Percentiles rank a stretch among this genome's conserved stretches.
Evolutionary conservation across 2,113 vertebrate genomes (phyloP).

Genomic region (Camelus dromedarius): DNA sequence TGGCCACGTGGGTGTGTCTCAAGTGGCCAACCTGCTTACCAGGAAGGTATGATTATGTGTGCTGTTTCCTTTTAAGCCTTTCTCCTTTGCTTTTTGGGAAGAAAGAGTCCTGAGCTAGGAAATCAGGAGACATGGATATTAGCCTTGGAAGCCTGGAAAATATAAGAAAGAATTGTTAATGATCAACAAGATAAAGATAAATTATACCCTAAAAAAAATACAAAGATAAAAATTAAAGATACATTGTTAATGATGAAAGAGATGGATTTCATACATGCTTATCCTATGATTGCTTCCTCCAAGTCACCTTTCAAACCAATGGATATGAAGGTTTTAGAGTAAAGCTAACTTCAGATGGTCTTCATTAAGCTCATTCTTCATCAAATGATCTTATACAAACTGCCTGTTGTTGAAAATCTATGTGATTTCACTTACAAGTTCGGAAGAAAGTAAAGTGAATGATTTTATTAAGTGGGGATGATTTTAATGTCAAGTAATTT

Average conservation of each 20-base stretch:
- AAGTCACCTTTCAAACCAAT: not conserved
- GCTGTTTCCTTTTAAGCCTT: not conserved
- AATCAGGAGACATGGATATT: not conserved
- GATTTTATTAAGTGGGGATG: not conserved
- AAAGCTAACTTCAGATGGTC: not conserved
- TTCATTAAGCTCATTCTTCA: not conserved
- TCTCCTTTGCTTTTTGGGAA: not conserved
- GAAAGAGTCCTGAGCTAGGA: not conserved
- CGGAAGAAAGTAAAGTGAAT: not conserved
- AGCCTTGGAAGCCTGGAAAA: not conserved
- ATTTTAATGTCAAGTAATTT: not conserved
- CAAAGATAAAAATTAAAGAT: not conserved
- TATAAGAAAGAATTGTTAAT: not conserved
- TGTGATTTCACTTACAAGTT: not conserved
- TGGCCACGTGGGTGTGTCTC: slow-evolving; percentile 92
- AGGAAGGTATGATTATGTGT: slow-evolving; percentile 88
- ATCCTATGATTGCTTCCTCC: not conserved
- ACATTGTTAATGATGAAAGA: not conserved
- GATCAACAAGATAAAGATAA: not conserved
- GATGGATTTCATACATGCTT: not conserved
- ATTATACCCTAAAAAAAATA: not conserved
- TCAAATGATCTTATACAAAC: not conserved
- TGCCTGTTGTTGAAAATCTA: not conserved
- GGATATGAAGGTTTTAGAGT: not conserved
- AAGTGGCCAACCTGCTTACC: slow-evolving; percentile 85